A percentile compares a stretch with the other conserved stretches of the same genome.
These are phyloP conservation scores for Dendropsophus ebraccatus DNA, from an alignment of 2,113 vertebrate species.

Conservation along the genomic window DNA sequence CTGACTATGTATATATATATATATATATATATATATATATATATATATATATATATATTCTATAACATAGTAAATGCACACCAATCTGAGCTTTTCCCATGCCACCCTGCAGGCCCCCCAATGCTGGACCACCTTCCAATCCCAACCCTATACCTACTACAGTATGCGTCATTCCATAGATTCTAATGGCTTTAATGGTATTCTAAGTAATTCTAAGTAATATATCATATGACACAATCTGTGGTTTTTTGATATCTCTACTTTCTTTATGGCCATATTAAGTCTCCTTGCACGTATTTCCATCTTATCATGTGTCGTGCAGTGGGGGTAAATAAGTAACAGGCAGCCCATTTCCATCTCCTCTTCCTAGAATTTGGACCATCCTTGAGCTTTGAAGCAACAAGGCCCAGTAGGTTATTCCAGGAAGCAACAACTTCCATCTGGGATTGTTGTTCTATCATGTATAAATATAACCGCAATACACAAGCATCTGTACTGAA, in stretches of 20 bases:
- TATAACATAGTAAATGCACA: no score
- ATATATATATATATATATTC: no score
- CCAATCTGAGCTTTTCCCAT: no score
- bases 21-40: no score
- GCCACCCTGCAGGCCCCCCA: no score
- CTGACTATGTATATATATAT: no score
- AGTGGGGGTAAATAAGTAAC: background rate
- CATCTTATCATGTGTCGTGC: background rate
- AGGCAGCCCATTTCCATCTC: background rate
- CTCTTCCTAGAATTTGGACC: slow-evolving; percentile 1
- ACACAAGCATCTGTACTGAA: background rate
- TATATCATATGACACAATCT: no score
- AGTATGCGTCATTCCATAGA: no score
- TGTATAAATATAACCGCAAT: slow-evolving; percentile 11
- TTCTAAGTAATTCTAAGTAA: no score
- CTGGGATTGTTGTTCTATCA: background rate
- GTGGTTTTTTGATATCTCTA: background rate
- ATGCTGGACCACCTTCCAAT: no score
- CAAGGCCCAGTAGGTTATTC: background rate
- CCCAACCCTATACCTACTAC: no score
- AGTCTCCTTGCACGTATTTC: background rate
- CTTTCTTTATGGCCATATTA: background rate
- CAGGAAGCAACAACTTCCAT: background rate
- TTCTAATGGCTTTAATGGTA: no score
- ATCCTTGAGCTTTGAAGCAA: slow-evolving; percentile 1